phyloP scores from a whole-genome alignment of 1,140 invertebrate species.

The Mya arenaria region DNA sequence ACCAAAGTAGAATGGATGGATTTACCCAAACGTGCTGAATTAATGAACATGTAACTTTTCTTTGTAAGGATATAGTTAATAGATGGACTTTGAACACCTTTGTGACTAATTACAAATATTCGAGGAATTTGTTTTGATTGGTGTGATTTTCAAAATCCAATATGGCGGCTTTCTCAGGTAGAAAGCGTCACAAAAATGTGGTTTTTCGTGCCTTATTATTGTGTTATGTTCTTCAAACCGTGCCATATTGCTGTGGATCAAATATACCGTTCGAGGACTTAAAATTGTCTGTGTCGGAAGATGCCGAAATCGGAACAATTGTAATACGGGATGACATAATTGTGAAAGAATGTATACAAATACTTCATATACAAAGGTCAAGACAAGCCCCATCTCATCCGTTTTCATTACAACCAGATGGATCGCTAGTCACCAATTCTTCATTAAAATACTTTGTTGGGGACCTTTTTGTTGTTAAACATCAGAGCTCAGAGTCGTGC shows the following conservation, averaged over 20 bases:
- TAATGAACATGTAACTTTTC: too few relatives aligned
- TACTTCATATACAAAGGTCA: conserved; percentile 9
- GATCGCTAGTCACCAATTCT: conserved; percentile 1
- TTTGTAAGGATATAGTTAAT: too few relatives aligned
- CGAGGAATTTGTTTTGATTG: conserved; percentile 22
- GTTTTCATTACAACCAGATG: conserved; percentile 20
- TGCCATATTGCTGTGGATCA: not conserved
- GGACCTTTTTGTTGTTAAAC: conserved; percentile 25
- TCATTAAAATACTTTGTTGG: not conserved
- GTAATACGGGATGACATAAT: not conserved
- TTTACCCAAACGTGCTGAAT: too few relatives aligned
- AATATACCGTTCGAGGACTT: not conserved
- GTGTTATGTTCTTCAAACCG: not conserved
- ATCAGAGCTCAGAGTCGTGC: too few relatives aligned
- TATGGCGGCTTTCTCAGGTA: conserved; percentile 45
- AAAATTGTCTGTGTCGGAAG: not conserved
- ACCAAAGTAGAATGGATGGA: too few relatives aligned
- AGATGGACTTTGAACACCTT: too few relatives aligned
- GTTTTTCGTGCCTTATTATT: not conserved
- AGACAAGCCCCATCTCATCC: not conserved
- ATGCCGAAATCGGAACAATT: conserved; percentile 1
- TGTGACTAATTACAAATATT: too few relatives aligned
- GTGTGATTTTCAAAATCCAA: conserved; percentile 44
- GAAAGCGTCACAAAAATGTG: conserved; percentile 19
- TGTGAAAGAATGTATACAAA: not conserved